Base-by-base conservation (phyloP, 2,888 invertebrate genomes). In the Apodemia duryi region DNA sequence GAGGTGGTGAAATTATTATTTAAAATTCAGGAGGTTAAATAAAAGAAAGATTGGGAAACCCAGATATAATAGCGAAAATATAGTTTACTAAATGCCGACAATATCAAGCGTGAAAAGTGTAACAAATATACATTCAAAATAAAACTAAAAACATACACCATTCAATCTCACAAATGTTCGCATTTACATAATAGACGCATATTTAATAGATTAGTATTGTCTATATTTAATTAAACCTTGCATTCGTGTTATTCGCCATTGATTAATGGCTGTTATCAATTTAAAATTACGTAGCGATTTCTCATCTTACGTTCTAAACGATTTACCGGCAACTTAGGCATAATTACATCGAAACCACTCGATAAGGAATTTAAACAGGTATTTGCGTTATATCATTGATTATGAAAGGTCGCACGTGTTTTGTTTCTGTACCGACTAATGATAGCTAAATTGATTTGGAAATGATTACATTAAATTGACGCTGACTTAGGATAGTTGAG, bases 331-430 rank as follows among this genome's bases (percentile, higher is more conserved):
- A 57, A 32, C 32, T 32, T 57, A 57, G 13, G 11, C 32, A 35
- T 57, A 57, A 57, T 57, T 57, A 57, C 57, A 57, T 57, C 32
- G 35, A 57, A 35, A 57, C 32, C 13, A 35, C 57, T 35, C 32
- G 57, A 57, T 57, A 57, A 57, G 32, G 57, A 57, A 57, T 57
- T 57, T 13, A 13, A 57, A 57, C 57, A 32, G 32, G 57, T 32
- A 57, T 57, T 57, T 32, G 54, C 10, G 65, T 70, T 70, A 67
- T 63, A 46, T 67, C 68, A 70, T 65, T 32, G 41, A 52, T 68
- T 70, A 67, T 67, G 68, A 70, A 64, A 67, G 64, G 68, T 62
- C 66, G 71, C 70, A 72, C 72, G 70, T 69, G 72, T 65, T 65
- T 63, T 57, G 57, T 57, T 57, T 57, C 57, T 57, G 11, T 57